Conservation (phyloP, 2,888 invertebrate genomes). For the Orthonychiurus folsomi region DNA sequence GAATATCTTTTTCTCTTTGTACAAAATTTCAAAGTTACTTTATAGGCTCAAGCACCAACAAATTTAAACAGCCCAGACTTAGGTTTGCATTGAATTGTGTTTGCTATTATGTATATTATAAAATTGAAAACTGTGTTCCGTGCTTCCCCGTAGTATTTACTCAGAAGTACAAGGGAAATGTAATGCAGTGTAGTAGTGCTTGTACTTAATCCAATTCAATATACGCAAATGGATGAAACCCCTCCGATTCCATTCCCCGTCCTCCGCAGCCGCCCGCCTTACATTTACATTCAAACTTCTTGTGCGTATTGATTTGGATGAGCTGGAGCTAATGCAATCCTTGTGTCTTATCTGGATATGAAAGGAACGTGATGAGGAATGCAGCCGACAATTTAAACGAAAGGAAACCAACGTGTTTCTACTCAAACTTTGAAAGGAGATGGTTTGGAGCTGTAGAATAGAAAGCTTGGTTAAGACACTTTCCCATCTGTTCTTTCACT, state of each 20-base stretch:
- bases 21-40: not conserved
- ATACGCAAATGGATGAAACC: too few relatives aligned
- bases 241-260: too few relatives aligned
- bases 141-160: too few relatives aligned
- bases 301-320: conserved; percentile 23
- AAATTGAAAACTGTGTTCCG: too few relatives aligned
- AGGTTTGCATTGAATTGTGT: too few relatives aligned
- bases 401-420: not conserved
- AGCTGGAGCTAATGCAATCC: not conserved
- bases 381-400: conserved; percentile 19
- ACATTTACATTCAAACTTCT: not conserved
- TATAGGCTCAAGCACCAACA: too few relatives aligned
- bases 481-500: not conserved
- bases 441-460: not conserved
- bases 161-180: too few relatives aligned
- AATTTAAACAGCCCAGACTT: too few relatives aligned
- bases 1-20: not conserved
- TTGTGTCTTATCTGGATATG: conserved; percentile 25
- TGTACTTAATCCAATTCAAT: too few relatives aligned
- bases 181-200: too few relatives aligned
- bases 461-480: not conserved
- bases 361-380: conserved; percentile 29
- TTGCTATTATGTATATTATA: too few relatives aligned
- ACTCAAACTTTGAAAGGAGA: not conserved
- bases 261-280: not conserved